Evolutionary conservation across 2,797 vertebrate species (phyloP).

Genomic region (Pangasius djambal): DNA sequence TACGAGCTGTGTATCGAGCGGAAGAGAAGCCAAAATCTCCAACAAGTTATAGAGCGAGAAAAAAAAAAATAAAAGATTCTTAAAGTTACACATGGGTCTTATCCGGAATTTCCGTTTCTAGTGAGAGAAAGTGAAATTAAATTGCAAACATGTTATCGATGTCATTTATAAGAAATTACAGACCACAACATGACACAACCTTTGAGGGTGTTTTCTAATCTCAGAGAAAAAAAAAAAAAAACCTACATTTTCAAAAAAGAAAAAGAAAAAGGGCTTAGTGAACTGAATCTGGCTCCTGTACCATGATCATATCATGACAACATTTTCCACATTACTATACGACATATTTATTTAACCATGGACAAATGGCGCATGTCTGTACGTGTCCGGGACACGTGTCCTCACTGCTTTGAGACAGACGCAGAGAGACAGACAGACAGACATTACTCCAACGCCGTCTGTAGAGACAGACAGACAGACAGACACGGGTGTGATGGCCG

Average conservation of each 20-base stretch:
- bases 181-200: background rate
- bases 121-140: background rate
- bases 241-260: background rate
- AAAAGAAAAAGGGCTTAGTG: background rate
- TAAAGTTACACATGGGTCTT: background rate
- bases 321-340: conserved; percentile 47
- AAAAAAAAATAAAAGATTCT: too few relatives aligned
- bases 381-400: conserved; percentile 30
- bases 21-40: background rate
- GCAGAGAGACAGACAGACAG: conserved; percentile 19
- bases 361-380: conserved; percentile 44
- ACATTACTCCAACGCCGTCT: conserved; percentile 12
- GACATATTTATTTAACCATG: conserved; percentile 57
- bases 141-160: background rate
- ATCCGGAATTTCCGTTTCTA: background rate
- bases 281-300: background rate
- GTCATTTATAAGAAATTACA: background rate
- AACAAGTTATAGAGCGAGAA: background rate
- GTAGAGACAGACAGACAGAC: background rate
- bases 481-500: conserved; percentile 52
- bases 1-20: too few relatives aligned
- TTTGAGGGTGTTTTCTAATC: background rate
- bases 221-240: background rate
- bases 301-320: conserved; percentile 2
- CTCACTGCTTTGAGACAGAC: conserved; percentile 21